Percentiles rank a stretch among this genome's conserved stretches.
Evolutionary conservation across 2,888 invertebrate genomes (phyloP).

Genomic region (Enchytraeus crypticus): DNA sequence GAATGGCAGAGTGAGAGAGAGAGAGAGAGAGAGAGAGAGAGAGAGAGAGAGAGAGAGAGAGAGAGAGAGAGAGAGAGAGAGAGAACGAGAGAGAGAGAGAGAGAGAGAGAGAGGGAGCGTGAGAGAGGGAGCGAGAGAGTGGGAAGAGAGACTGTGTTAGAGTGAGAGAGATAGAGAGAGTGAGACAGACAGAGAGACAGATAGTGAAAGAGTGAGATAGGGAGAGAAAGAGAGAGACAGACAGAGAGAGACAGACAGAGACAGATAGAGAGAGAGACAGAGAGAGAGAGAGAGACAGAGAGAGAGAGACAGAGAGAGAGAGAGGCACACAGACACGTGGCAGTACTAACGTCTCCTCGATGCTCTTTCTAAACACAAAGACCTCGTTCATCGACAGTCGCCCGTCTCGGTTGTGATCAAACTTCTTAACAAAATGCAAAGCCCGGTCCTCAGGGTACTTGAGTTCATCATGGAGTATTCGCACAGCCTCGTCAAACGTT

Average conservation of each 20-base stretch:
- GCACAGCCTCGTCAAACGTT: constrained; percentile 20
- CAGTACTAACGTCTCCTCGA: constrained; percentile 26
- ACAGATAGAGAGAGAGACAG: too few species aligned
- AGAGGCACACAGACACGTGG: neutral
- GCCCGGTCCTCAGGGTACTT: constrained; percentile 22
- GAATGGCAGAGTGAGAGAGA: too few species aligned
- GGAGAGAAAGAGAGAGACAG: neutral
- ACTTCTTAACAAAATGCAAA: constrained; percentile 20
- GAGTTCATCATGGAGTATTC: constrained; percentile 18
- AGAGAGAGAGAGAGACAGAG: constrained; percentile 3
- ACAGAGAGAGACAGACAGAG: constrained; percentile 3
- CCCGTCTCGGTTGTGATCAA: constrained; percentile 25
- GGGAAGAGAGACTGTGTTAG: too few species aligned
- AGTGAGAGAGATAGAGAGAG: too few species aligned
- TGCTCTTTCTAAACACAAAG: constrained; percentile 19
- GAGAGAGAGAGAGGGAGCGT: too few species aligned
- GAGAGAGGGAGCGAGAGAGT: too few species aligned
- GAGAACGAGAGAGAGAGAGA: too few species aligned
- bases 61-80: too few species aligned
- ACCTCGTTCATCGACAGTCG: constrained; percentile 22
- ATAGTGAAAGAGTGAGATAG: too few species aligned
- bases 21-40: too few species aligned
- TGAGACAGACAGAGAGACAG: too few species aligned
- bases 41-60: too few species aligned
- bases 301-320: neutral